phyloP scores from a whole-genome alignment of 2,113 vertebrate species.

The Datnioides undecimradiatus region DNA sequence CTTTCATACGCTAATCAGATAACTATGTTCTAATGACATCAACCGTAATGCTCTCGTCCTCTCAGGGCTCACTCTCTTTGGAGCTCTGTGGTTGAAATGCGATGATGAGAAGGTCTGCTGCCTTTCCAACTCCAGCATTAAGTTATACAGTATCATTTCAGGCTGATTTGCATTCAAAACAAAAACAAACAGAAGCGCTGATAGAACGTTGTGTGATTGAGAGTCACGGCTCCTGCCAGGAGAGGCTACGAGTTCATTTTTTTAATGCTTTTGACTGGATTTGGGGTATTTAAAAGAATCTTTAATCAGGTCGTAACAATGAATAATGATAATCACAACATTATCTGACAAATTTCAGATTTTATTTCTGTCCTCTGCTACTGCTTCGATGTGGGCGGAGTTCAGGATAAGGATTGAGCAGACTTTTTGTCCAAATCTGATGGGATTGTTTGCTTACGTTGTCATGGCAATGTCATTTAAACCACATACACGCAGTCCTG shows the following conservation, averaged over 20 bases:
- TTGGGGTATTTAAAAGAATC: not conserved
- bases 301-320: not conserved
- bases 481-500: not conserved
- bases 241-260: not conserved
- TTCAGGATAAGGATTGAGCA: not conserved
- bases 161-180: not conserved
- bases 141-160: not conserved
- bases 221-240: not conserved
- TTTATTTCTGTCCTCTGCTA: not conserved
- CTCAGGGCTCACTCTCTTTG: not conserved
- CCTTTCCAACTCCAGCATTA: not conserved
- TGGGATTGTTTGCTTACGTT: not conserved
- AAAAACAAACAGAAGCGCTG: not conserved
- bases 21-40: slow-evolving; percentile 46
- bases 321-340: not conserved
- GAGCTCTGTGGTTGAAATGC: slow-evolving; percentile 4
- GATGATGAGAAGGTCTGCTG: not conserved
- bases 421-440: not conserved
- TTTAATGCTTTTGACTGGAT: not conserved
- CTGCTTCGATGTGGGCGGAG: not conserved
- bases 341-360: not conserved
- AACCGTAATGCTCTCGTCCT: slow-evolving; percentile 7
- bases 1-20: slow-evolving; percentile 48
- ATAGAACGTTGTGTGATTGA: not conserved
- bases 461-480: not conserved